Conservation (phyloP, 2,113 vertebrate genomes). For the Climacteris rufus region DNA sequence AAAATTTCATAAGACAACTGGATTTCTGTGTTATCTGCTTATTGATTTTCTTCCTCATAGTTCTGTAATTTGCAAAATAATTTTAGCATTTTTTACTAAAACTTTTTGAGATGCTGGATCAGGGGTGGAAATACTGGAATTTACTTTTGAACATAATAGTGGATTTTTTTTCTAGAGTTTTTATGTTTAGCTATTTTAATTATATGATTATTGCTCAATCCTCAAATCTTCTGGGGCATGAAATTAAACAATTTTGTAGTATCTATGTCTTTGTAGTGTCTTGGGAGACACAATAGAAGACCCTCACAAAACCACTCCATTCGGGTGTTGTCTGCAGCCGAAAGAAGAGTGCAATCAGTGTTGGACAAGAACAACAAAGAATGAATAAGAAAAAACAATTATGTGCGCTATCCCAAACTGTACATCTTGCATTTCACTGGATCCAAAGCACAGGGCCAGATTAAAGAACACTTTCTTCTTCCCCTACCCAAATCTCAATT, state of each 20-base stretch:
- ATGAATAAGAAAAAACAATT: not conserved
- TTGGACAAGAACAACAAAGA: not conserved
- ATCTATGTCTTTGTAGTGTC: not conserved
- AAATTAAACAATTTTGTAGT: not conserved
- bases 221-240: constrained; percentile 23
- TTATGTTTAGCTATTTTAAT: constrained; percentile 9
- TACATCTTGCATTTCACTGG: not conserved
- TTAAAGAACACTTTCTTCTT: not conserved
- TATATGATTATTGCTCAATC: not conserved
- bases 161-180: no score
- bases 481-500: not conserved
- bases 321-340: not conserved
- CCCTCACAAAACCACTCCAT: not conserved
- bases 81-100: not conserved
- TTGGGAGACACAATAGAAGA: not conserved
- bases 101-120: not conserved
- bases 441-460: not conserved
- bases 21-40: not conserved
- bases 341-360: not conserved
- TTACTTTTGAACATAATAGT: not conserved
- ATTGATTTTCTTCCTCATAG: not conserved
- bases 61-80: not conserved
- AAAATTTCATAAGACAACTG: not conserved
- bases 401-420: not conserved
- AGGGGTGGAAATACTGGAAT: not conserved